These are phyloP conservation scores for Hyppa rectilinea DNA, from an alignment of 2,888 invertebrate genomes.

Conservation along the genomic window DNA sequence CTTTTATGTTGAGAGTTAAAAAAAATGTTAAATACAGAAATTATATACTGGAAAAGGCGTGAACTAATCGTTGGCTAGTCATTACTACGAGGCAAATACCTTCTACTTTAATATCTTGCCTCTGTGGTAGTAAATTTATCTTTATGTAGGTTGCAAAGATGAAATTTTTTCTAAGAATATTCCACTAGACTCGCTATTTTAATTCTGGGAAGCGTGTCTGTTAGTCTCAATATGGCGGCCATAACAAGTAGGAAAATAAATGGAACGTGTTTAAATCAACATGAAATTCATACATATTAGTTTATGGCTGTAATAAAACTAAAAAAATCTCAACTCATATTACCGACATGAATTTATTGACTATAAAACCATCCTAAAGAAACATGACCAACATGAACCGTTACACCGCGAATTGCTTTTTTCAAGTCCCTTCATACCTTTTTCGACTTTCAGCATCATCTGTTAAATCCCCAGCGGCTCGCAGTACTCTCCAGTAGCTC, in stretches of 20 bases:
- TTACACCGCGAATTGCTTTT: not conserved
- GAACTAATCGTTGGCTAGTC: no score
- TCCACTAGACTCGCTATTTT: not conserved
- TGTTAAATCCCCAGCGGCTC: not conserved
- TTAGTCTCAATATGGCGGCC: not conserved
- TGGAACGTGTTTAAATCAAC: constrained; percentile 9
- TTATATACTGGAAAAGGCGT: no score
- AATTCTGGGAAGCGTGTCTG: constrained; percentile 34
- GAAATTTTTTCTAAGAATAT: constrained; percentile 22
- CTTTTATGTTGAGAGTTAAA: no score
- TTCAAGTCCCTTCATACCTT: not conserved
- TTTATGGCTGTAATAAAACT: constrained; percentile 8
- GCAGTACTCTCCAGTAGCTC: not conserved
- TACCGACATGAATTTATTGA: not conserved
- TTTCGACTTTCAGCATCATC: not conserved
- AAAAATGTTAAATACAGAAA: no score
- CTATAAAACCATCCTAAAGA: not conserved
- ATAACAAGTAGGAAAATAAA: constrained; percentile 31
- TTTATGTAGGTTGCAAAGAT: constrained; percentile 17
- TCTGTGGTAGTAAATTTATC: not conserved
- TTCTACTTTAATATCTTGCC: not conserved
- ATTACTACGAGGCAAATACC: not conserved
- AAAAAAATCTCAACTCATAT: not conserved
- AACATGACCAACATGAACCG: not conserved
- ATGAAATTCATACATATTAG: not conserved